phyloP scores from a whole-genome alignment of 2,888 invertebrate species.

The Saturnia japonica region DNA sequence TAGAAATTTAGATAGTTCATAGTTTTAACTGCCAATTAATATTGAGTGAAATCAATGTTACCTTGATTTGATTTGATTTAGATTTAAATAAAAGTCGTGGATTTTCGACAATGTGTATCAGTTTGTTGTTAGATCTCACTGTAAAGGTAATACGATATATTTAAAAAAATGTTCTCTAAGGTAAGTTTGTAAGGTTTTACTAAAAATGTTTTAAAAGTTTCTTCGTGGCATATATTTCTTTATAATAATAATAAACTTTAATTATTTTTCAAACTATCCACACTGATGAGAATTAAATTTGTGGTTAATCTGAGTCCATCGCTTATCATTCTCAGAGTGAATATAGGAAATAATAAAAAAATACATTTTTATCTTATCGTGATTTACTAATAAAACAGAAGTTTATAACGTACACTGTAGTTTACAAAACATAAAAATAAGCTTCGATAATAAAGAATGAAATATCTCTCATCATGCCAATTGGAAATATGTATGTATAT shows the following conservation, averaged over 20 bases:
- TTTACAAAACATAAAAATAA: too few species aligned
- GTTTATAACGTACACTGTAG: too few species aligned
- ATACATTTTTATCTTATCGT: too few species aligned
- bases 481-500: too few species aligned
- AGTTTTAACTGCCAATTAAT: constrained; percentile 7
- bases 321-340: too few species aligned
- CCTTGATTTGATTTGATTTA: constrained; percentile 36
- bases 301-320: background rate
- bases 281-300: background rate
- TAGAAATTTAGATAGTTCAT: constrained; percentile 4
- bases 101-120: constrained; percentile 16
- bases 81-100: constrained; percentile 13
- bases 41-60: constrained; percentile 35
- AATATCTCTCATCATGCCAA: too few species aligned
- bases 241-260: background rate
- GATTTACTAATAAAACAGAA: background rate
- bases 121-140: constrained; percentile 1
- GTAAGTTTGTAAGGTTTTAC: background rate
- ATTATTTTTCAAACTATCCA: background rate
- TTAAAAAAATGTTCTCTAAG: constrained; percentile 2
- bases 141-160: background rate
- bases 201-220: background rate
- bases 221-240: background rate
- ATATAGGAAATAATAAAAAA: background rate
- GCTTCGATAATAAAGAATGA: too few species aligned